Base-by-base conservation (phyloP, 2,113 vertebrate genomes). In the Uropsilus gracilis region DNA sequence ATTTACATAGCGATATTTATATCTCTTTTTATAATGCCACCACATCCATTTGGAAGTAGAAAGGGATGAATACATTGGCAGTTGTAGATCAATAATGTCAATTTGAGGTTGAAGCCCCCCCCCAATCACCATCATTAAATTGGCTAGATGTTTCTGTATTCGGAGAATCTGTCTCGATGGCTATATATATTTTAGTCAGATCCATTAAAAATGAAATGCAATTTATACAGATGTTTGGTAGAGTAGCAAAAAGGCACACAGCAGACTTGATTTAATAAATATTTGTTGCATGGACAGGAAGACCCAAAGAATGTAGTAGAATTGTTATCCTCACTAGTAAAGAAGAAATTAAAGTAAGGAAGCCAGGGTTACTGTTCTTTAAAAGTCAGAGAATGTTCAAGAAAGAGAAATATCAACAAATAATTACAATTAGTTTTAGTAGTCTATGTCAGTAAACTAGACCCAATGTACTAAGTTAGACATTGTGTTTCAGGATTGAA, bases 21-120 rank as follows among this genome's bases (percentile, higher is more conserved):
- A 93, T 93, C 42, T 64, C 37, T 90, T 32, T 90, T 75, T 30
- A 68, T 86, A 78, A 55, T 59, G 9, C 3, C 85, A 92, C 24
- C 53, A 59, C 39, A 71, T 64, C n/a, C 4, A 7, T 90, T 75
- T 46, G 20, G 89, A 84, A 90, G 48, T 34, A 86, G 63, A 75
- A 63, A 66, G 12, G 12, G 24, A 53, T 75, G 39, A 73, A 50
- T 7, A 34, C 8, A 34, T 39, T 68, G 72, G 10, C 28, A 78
- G 32, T 57, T 89, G 88, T 81, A 11, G 20, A 92, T 59, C 68
- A n/a, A 61, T 28, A 75, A 11, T 64, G 30, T 86, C 57, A 95
- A 83, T 22, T 75, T 46, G 9, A 42, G 16, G 61, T 20, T 20
- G 24, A 4, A 46, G 73, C 50, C 9, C 48, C 20, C 2, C 2